phyloP scores from a whole-genome alignment of 2,113 vertebrate genomes.

The Elaphurus davidianus region DNA sequence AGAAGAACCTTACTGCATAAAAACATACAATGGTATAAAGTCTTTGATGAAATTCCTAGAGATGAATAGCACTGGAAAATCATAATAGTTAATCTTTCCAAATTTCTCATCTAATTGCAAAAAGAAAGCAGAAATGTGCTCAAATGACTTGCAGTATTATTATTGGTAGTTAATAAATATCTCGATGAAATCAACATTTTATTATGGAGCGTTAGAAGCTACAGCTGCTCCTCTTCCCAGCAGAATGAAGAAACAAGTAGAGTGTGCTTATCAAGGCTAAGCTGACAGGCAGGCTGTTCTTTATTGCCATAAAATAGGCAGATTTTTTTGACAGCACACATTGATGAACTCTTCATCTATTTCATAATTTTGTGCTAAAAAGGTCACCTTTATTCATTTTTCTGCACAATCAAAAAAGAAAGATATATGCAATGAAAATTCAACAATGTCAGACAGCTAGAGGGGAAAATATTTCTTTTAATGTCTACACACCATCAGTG shows the following conservation, averaged over 20 bases:
- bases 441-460: neutral
- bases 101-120: neutral
- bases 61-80: neutral
- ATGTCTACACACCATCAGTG: neutral
- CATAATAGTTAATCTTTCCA: neutral
- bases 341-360: constrained; percentile 16
- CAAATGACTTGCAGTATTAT: constrained; percentile 3
- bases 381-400: constrained; percentile 33
- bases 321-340: neutral
- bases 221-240: neutral
- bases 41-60: neutral
- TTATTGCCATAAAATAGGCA: constrained; percentile 9
- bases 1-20: neutral
- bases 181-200: neutral
- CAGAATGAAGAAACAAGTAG: constrained; percentile 1
- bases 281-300: neutral
- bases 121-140: neutral
- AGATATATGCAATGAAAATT: neutral
- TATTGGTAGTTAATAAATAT: neutral
- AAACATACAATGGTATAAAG: neutral
- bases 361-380: constrained; percentile 39
- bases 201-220: neutral
- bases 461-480: neutral
- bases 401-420: neutral
- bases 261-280: neutral